Percentiles rank a stretch among this genome's conserved stretches.
These are phyloP conservation scores for Coelogynopora nodosa DNA, from an alignment of 2,888 invertebrate genomes.

Conservation along the genomic window DNA sequence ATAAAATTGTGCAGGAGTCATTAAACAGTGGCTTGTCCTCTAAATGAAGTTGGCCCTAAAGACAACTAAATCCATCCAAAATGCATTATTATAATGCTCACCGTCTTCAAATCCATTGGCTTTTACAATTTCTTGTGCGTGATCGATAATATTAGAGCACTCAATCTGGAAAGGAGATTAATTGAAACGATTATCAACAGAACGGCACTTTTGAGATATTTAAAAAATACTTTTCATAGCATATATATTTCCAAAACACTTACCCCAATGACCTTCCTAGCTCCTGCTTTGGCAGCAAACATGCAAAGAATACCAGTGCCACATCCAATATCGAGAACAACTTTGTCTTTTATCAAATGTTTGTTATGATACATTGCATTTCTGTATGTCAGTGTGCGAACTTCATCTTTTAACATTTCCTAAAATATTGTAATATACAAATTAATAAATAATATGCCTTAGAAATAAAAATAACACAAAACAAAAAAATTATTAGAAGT, in stretches of 20 bases:
- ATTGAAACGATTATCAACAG: too few species aligned
- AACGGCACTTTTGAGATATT: too few species aligned
- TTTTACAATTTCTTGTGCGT: slow-evolving; percentile 88
- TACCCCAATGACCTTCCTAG: slow-evolving; percentile 81
- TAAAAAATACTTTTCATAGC: too few species aligned
- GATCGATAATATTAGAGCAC: slow-evolving; percentile 95
- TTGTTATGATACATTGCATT: slow-evolving; percentile 99
- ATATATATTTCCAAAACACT: too few species aligned
- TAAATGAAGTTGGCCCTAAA: too few species aligned
- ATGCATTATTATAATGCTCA: too few species aligned
- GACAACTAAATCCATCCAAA: too few species aligned
- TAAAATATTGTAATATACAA: slow-evolving; percentile 50
- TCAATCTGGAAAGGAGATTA: slow-evolving; percentile 69
- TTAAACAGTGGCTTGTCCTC: too few species aligned
- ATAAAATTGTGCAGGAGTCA: too few species aligned
- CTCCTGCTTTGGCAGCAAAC: slow-evolving; percentile 99
- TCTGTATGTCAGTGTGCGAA: slow-evolving; percentile 91
- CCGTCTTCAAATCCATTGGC: slow-evolving; percentile 63
- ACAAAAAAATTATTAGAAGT: too few species aligned
- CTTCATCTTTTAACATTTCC: slow-evolving; percentile 99
- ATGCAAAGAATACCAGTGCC: slow-evolving; percentile 98
- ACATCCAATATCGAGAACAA: slow-evolving; percentile 94
- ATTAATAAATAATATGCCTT: not conserved
- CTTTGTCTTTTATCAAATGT: slow-evolving; percentile 86
- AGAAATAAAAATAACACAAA: not conserved